Evolutionary conservation across 2,797 vertebrate species (phyloP), one percentile per base, ranked within the genome.

Genomic region (Odontamblyopus lacepedii): DNA sequence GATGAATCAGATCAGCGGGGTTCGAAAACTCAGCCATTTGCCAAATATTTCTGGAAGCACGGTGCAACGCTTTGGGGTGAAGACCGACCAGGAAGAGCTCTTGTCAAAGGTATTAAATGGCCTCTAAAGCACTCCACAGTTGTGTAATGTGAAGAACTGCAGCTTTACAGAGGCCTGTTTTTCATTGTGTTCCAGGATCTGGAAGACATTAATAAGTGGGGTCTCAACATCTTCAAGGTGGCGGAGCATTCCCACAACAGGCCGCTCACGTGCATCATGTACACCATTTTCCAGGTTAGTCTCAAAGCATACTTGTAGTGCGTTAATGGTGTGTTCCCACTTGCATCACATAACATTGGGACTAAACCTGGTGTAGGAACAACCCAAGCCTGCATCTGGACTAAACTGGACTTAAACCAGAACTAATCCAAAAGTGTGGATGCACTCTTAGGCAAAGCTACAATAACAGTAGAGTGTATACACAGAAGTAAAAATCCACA

Each of bases 141-240:
- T 48, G 60, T 75, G 30, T 64, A 11, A 53, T 11, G n/a, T 23
- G 13, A 38, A 69, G 18, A 72, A 63, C 15, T 60, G 27, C 73
- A 6, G 23, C 71, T 82, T 23, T n/a, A 74, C 38, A 0, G n/a
- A 66, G 48, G 3, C 6, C 23, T 51, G 1, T 60, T 38, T 50
- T 63, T 65, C 68, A 71, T 75, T 81, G 19, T 79, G 71, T 38
- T 2, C 50, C 32, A 99, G 98, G 98, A 99, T 57, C 92, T 99
- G 78, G 98, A 99, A 78, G 93, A 98, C 78, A 92, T 99, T 74
- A 99, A 99, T 75, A 99, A 94, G 89, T 99, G 98, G 98, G 98
- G 98, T 19, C 89, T 99, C 77, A 98, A 99, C 81, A 98, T 99
- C 87, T 99, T 99, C 87, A 95, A 93, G 9, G 96, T 99, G 55